Evolutionary conservation across 2,113 vertebrate species (phyloP), one percentile per base, ranked within the genome.

Genomic region (Heptranchias perlo): DNA sequence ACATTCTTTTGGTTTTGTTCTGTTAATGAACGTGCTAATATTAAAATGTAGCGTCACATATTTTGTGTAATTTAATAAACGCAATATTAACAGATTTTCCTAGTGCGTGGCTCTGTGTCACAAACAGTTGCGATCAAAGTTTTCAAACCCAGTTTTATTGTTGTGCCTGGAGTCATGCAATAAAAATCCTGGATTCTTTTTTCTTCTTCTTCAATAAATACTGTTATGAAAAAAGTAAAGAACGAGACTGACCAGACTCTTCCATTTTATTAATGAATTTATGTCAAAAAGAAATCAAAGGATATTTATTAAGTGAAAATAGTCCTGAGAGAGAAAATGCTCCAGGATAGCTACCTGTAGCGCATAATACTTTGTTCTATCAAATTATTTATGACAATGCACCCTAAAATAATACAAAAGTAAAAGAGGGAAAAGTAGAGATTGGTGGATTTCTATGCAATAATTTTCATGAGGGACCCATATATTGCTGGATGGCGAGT

Each of bases 281-380:
- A 97, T 96, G 96, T 96, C 96, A 97, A 96, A 95, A 96, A 96
- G 54, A 23, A 95, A 95, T 69, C 44, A 95, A 95, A 95, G 94
- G 44, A 58, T 69, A 73, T 95, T 95, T 95, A 61, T 87, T 84
- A 95, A 67, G 87, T 76, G 96, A 78, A 96, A 89, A 96, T 96
- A 96, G 96, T 44, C 95, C 78, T 96, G 92, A 97, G 97, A 96
- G 96, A 96, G 97, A 97, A 97, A 97, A 96, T 95, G 94, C 94
- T 95, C 73, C 94, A 97, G 97, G 96, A 97, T 97, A 97, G 97
- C 96, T 97, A 97, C 97, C 98, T 98, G 98, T 99, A 99, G 97
- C 97, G 98, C 98, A 98, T 98, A 98, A 97, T 97, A 98, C 98
- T 99, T 99, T 99, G 99, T 99, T 99, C 98, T 98, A 98, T 97